These are phyloP conservation scores for Himalopsyche kuldschensis DNA, from an alignment of 2,888 invertebrate genomes.

Conservation along the genomic window DNA sequence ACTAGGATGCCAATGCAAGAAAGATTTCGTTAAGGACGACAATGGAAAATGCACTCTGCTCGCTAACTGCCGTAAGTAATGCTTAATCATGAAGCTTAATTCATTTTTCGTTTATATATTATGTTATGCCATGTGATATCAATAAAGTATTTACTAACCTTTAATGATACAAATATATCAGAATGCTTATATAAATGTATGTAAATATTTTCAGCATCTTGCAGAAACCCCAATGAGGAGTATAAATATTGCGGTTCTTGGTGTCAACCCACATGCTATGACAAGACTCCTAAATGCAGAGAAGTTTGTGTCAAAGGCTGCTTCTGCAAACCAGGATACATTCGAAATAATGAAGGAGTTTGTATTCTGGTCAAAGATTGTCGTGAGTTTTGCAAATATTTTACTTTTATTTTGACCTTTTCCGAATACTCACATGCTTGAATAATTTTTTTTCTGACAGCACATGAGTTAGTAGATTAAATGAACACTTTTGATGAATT, in stretches of 20 bases:
- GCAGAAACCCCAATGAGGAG: not conserved
- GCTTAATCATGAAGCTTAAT: too few relatives aligned
- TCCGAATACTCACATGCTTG: too few relatives aligned
- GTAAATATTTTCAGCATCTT: not conserved
- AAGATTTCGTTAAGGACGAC: conserved; percentile 1
- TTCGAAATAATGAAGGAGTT: not conserved
- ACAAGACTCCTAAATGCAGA: not conserved
- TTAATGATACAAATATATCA: too few relatives aligned
- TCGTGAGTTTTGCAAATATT: not conserved
- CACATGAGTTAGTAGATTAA: too few relatives aligned
- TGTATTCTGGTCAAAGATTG: conserved; percentile 7
- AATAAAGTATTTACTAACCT: too few relatives aligned
- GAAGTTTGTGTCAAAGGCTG: conserved; percentile 7
- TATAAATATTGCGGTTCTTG: not conserved
- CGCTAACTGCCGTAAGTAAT: conserved; percentile 13
- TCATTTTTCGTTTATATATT: too few relatives aligned
- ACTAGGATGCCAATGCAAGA: conserved; percentile 18
- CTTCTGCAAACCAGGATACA: conserved; percentile 3
- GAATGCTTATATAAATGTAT: too few relatives aligned
- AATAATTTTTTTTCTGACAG: too few relatives aligned
- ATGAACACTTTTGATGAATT: too few relatives aligned
- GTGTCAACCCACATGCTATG: not conserved
- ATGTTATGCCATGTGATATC: too few relatives aligned
- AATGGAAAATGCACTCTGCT: conserved; percentile 9
- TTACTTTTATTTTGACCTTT: too few relatives aligned